Evolutionary conservation across 2,113 vertebrate species (phyloP), one percentile per base, ranked within the genome.

Genomic region (Seriola dumerili): DNA sequence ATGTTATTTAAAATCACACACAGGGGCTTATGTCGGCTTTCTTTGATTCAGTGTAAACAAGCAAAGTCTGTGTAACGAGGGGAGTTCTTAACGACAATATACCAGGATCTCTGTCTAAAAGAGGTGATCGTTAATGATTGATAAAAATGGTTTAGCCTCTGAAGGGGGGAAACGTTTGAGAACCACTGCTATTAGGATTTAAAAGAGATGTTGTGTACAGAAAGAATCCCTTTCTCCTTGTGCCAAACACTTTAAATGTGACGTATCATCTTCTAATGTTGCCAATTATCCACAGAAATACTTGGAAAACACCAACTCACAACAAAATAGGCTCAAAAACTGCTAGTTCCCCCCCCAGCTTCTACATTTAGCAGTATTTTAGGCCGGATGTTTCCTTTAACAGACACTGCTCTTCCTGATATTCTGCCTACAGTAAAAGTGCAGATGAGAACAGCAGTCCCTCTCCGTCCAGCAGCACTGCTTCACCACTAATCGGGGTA

Each of bases 341-440:
- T 36, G 38, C 34, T 55, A 25, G 4, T 59, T 65, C 72, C 0
- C 72, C 54, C 11, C 38, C 16, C 13, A 44, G 8, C 23, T 8
- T 8, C 13, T 54, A 17, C n/a, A 32, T 72, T 9, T 32, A 64
- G 70, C 29, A 34, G 54, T 29, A 62, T 40, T 54, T 71, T 40
- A 38, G 46, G 29, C 19, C 58, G 11, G 38, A 59, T 3, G 62
- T 55, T 71, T 73, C 58, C 66, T 72, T 44, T 34, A 55, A 78
- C 32, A 66, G 21, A 54, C n/a, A 55, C 58, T 81, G 64, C 32
- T 55, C 57, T 81, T 86, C 78, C 76, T 84, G 63, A 55, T 55
- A 64, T 21, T 67, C 67, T 67, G 58, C 40, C 75, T 38, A 70
- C 46, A 48, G 54, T 61, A 50, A 72, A 46, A 48, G 76, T 78